Evolutionary conservation across 2,113 vertebrate genomes (phyloP), one percentile per base, ranked within the genome.

Genomic region (Cryptotis parvus): DNA sequence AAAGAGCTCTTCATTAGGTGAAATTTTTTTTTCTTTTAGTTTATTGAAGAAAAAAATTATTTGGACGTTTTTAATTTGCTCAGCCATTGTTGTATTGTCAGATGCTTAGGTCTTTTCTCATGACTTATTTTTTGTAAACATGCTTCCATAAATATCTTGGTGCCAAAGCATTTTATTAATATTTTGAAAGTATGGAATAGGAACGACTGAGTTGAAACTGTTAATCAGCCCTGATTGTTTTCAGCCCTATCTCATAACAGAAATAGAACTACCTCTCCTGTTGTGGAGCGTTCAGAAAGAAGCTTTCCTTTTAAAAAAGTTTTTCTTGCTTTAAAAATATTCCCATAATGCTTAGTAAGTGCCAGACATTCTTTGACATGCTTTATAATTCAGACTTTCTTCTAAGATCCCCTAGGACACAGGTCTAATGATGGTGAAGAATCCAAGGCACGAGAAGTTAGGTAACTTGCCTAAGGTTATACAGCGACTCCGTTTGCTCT

Each of bases 121-220:
- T 76, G 66, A 84, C 75, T 73, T 86, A 43, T 61, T 84, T 86
- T 93, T 37, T 58, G 15, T 86, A 66, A 84, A 83, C 76, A 91
- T 87, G 52, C 31, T n/a, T 15, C 74, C 75, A 10, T 52, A 77
- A 77, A 61, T 82, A 84, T 55, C 63, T 88, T 75, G 75, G 37
- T 92, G 66, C 52, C 41, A 26, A 35, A 95, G 24, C 68, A 66
- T 79, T 79, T 86, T 89, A 68, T 93, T 89, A 84, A 24, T 93
- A 75, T 63, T 91, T 92, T 89, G 63, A 45, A 89, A 69, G 52
- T 89, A 68, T 70, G 61, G 35, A 89, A 66, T 91, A 35, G 90
- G 61, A 94, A 91, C 86, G 12, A 85, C 72, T 45, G 79, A 80
- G 68, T 76, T 84, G 68, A 92, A 89, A 86, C 41, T 89, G 91